Base-by-base conservation (phyloP, 1,140 invertebrate genomes). In the Metopolophium dirhodum region DNA sequence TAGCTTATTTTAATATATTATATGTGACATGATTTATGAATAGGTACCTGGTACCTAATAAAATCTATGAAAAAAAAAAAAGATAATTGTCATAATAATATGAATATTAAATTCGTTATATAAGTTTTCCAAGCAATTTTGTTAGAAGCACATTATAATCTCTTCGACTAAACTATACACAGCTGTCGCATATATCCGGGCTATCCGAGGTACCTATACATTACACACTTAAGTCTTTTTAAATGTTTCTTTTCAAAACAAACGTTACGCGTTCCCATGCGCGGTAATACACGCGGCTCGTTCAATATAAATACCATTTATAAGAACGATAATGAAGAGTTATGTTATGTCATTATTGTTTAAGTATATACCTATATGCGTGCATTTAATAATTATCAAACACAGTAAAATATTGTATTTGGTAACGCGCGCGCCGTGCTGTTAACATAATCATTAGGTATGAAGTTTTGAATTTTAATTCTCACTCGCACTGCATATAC, bases 161-260 rank as follows among this genome's bases (percentile, higher is more conserved):
- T 77, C 22, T 54, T 54, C 6, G 51, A 23, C n/a, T 77, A n/a
- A n/a, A 77, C 30, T 77, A 18, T n/a, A 77, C n/a, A 77, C n/a
- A 77, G n/a, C 30, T 77, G 30, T 77, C 61, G 61, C 57, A 30
- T 77, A n/a, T n/a, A 18, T 35, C 51, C 51, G 14, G 8, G n/a
- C n/a, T 41, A 41, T 41, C 1, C 14, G 1, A 77, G 61, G 61
- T 77, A 35, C 11, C 30, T 77, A n/a, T 14, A n/a, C n/a, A n/a
- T 35, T 77, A 77, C 30, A 77, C n/a, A 77, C 14, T 77, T 77
- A 77, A 86, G 23, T 86, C 2, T 86, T 26, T 45, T 86, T 7
- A 86, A 86, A 86, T 86, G 37, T 86, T 86, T 86, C 37, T 86
- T 86, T 86, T 86, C 41, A 45, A 26, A 45, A 86, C 41, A 86